A percentile compares a stretch with the other conserved stretches of the same genome.
These are phyloP conservation scores for Verasper variegatus DNA, from an alignment of 2,113 vertebrate species.

Conservation along the genomic window DNA sequence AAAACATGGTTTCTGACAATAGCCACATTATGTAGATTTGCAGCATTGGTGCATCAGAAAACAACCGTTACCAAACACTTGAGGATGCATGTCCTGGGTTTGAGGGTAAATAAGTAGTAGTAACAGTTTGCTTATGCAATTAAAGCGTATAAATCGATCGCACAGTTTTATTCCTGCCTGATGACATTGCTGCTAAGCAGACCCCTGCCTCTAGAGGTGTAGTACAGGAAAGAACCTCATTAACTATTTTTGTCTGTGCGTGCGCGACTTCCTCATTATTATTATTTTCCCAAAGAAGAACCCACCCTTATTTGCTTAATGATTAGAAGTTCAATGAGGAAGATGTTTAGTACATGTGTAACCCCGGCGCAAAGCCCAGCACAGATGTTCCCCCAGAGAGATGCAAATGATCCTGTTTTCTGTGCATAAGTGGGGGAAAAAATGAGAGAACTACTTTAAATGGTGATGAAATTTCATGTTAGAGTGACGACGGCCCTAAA, in stretches of 20 bases:
- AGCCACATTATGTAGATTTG: not conserved
- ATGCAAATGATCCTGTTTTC: conserved; percentile 64
- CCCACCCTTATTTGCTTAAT: conserved; percentile 64
- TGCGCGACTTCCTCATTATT: conserved; percentile 52
- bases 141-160: no score
- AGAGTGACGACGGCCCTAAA: conserved; percentile 8
- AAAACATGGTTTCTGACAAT: no score
- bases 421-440: conserved; percentile 36
- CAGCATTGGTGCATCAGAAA: no score
- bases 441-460: conserved; percentile 36
- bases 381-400: conserved; percentile 52
- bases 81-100: no score
- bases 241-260: conserved; percentile 52
- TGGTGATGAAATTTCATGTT: conserved; percentile 35
- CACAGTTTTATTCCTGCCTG: conserved; percentile 74
- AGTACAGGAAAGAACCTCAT: conserved; percentile 75
- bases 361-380: conserved; percentile 54
- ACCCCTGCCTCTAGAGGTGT: conserved; percentile 73
- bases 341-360: conserved; percentile 54
- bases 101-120: no score
- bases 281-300: conserved; percentile 35
- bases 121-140: conserved; percentile 52
- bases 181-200: conserved; percentile 77
- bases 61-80: no score
- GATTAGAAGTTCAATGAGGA: conserved; percentile 72